Evolutionary conservation across 2,797 vertebrate species (phyloP), one percentile per base, ranked within the genome.

Genomic region (Diplodus puntazzo): DNA sequence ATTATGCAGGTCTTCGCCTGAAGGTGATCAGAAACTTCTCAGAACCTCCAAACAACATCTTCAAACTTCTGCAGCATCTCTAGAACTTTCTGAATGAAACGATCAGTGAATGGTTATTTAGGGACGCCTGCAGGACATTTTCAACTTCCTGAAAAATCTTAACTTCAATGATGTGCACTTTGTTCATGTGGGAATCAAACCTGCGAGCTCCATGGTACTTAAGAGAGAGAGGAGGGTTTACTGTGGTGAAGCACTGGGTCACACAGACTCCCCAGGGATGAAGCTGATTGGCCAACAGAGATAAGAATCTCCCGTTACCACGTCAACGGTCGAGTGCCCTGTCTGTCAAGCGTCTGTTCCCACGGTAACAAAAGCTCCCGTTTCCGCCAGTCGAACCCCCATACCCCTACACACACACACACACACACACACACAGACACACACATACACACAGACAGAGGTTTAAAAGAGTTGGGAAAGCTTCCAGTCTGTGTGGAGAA

Each of bases 361-460:
- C 85, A 79, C 77, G 80, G 86, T 86, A 85, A 92, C 90, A 93
- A 92, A 89, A 87, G 88, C 77, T 58, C 57, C 78, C 52, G n/a
- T 77, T 69, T 76, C 60, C 74, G 62, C 57, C 7, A 16, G 18
- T 21, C 39, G 55, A 43, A 81, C 48, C 55, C 49, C 48, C 30
- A 5, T 42, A 27, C 46, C n/a, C 67, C 39, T n/a, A 1, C 0
- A 59, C 57, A 55, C 30, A 67, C 73, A 68, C 73, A 77, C 68
- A 70, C 69, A 72, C 50, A 54, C 57, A 60, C 48, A 59, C 49
- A 53, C 42, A 52, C 46, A 42, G 49, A 53, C 69, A 52, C 57
- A 52, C 52, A 66, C 59, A 53, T 57, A 61, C 57, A 52, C 52
- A 66, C 63, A 65, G 61, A 48, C 42, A 23, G 17, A 2, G 6